A percentile compares a stretch with the other conserved stretches of the same genome.
Evolutionary conservation across 2,888 invertebrate species (phyloP).

Genomic region (Drosophila pegasa): DNA sequence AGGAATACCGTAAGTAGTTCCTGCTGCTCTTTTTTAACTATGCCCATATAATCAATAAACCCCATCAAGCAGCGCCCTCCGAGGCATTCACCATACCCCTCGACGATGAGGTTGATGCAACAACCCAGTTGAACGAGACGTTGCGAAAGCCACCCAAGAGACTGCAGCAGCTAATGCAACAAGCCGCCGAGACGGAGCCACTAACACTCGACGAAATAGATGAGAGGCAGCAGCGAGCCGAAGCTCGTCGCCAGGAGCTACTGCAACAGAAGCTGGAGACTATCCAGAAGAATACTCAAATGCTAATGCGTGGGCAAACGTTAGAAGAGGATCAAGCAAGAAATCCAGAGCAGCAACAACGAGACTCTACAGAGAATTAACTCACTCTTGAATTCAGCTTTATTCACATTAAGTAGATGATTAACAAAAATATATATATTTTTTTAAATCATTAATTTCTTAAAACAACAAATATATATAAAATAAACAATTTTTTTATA

Average conservation of each 20-base stretch:
- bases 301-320: slow-evolving; percentile 84
- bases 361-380: neutral
- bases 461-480: too few relatives aligned
- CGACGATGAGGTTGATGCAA: slow-evolving; percentile 41
- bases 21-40: neutral
- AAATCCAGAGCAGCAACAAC: neutral
- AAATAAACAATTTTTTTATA: too few relatives aligned
- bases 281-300: slow-evolving; percentile 84
- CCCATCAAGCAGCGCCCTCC: slow-evolving; percentile 83
- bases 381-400: neutral
- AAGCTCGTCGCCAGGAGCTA: slow-evolving; percentile 87
- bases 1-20: slow-evolving; percentile 67
- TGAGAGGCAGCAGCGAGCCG: slow-evolving; percentile 90
- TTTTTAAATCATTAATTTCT: too few relatives aligned
- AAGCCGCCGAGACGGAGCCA: slow-evolving; percentile 84
- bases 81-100: slow-evolving; percentile 88
- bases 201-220: slow-evolving; percentile 88
- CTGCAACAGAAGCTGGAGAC: slow-evolving; percentile 80
- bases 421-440: too few relatives aligned
- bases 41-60: slow-evolving; percentile 20
- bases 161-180: slow-evolving; percentile 88
- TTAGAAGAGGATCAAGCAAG: slow-evolving; percentile 66
- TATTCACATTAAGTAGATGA: neutral
- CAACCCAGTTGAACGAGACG: slow-evolving; percentile 56
- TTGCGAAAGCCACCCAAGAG: slow-evolving; percentile 88